Percentiles rank a stretch among this genome's conserved stretches.
Conservation (phyloP, 2,113 vertebrate genomes). For the cat (Felis catus) region F.catus_Fca126_mat1.0 CM031419.1:213541001-213541500, state of each 20-base stretch:
- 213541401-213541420: not conserved
- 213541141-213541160: not conserved
- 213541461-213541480: not conserved
- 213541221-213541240: not conserved
- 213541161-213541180: not conserved
- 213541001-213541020: not conserved
- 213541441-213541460: not conserved
- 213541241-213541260: not conserved
- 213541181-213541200: not conserved
- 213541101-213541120: not conserved
- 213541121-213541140: not conserved
- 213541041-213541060: not conserved
- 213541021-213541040: not conserved
- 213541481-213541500: not conserved
- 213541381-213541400: not conserved
- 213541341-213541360: not conserved
- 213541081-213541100: not conserved
- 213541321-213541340: fast-evolving
- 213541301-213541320: not conserved
- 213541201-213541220: not conserved
- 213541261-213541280: not conserved
- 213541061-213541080: not conserved
- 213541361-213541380: not conserved
- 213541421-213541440: not conserved
- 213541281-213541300: not conserved